Evolutionary conservation across 2,888 invertebrate species (phyloP), one percentile per base, ranked within the genome.

Genomic region (Flabesymbios commensalis): DNA sequence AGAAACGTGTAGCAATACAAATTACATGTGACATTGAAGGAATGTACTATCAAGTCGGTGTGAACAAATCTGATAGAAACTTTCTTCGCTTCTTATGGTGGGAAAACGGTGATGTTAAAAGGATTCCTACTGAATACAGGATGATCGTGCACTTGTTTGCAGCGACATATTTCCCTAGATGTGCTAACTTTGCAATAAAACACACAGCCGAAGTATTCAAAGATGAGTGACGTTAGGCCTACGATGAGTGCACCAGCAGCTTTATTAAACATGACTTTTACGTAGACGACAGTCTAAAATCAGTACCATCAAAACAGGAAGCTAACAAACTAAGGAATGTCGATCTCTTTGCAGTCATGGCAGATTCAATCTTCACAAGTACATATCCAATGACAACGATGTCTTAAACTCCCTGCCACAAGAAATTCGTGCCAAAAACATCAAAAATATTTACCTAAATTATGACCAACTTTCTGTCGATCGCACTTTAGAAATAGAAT

Each of bases 1-100:
- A 26, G 29, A 29, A 49, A 28, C 24, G 10, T 14, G 29, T 49
- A 26, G 29, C 49, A 7, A 7, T 49, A 10, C n/a, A n/a, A n/a
- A n/a, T n/a, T n/a, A 49, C 49, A 7, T 49, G 26, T 49, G 49
- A 49, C 49, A 49, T 49, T 26, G 29, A 49, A 29, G 26, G 29
- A 14, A 49, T 49, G 49, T 49, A 26, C 29, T 19, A 26, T 10
- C 49, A 49, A 19, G 24, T 49, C 10, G 19, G 10, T 17, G 24
- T 49, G 10, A 49, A 26, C 10, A 28, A 17, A 28, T 10, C 10
- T 14, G 28, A 49, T 19, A 7, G 49, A 10, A 19, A 49, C 49
- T 28, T 26, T 7, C 49, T 49, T 10, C 7, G 49, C 10, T 49
- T 14, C 29, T 29, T 49, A 7, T 49, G 49, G 49, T 49, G 49